Evolutionary conservation across 1,140 invertebrate species (phyloP).

Genomic region (Venturia canescens): DNA sequence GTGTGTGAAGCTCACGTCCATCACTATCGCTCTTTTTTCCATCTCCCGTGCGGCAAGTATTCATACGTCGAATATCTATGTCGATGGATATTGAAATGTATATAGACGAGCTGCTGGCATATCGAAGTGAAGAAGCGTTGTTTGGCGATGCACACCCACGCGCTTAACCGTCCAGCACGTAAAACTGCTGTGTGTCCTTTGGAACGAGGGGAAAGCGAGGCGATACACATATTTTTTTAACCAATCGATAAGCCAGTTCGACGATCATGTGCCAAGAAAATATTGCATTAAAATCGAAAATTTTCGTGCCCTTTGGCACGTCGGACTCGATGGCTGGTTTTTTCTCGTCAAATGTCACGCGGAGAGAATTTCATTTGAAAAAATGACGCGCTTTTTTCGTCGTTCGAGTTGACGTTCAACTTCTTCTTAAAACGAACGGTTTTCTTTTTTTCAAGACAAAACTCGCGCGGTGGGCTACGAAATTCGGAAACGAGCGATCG

Average conservation of each 20-base stretch:
- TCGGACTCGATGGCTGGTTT: too few relatives aligned
- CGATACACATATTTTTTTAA: neutral
- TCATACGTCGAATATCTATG: slow-evolving; percentile 15
- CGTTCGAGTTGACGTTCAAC: too few relatives aligned
- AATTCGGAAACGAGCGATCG: too few relatives aligned
- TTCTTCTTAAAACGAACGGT: too few relatives aligned
- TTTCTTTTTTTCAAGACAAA: too few relatives aligned
- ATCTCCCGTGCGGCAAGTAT: neutral
- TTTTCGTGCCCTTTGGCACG: too few relatives aligned
- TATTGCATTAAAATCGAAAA: too few relatives aligned
- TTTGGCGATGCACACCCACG: slow-evolving; percentile 20
- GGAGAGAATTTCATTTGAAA: too few relatives aligned
- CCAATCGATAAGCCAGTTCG: neutral
- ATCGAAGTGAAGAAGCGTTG: neutral
- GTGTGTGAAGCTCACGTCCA: slow-evolving; percentile 13
- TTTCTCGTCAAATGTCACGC: too few relatives aligned
- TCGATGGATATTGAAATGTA: slow-evolving; percentile 32
- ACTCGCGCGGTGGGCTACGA: too few relatives aligned
- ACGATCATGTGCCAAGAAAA: neutral
- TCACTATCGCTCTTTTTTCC: slow-evolving; percentile 29
- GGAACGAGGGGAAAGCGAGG: slow-evolving; percentile 9
- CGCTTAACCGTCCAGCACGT: neutral
- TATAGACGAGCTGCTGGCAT: neutral
- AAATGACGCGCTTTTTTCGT: too few relatives aligned
- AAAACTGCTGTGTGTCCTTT: slow-evolving; percentile 17